Conservation (phyloP, 2,888 invertebrate species). For the Habroteleia sp. region DNA sequence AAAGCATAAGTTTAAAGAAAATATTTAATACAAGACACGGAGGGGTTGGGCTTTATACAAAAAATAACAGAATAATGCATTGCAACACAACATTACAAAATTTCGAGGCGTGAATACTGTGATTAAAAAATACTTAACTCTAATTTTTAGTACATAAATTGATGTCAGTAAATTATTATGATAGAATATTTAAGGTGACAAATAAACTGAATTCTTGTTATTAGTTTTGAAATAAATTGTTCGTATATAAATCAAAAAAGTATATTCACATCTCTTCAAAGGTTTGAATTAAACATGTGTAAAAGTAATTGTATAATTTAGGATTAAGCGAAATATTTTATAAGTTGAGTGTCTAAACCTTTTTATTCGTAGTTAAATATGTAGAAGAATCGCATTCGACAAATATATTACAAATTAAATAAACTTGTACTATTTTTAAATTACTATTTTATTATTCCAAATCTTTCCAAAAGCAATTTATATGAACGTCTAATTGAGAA, state of each 20-base stretch:
- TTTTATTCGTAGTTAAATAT: conserved; percentile 14
- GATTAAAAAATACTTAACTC: conserved; percentile 4
- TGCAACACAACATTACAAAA: no score
- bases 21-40: not conserved
- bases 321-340: conserved; percentile 22
- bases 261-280: conserved; percentile 7
- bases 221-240: conserved; percentile 1
- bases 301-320: conserved; percentile 15
- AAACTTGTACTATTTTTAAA: no score
- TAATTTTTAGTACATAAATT: not conserved
- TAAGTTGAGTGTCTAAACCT: conserved; percentile 23
- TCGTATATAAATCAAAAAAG: conserved; percentile 13
- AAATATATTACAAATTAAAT: conserved; percentile 22
- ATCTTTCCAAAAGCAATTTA: no score
- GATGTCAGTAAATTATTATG: not conserved
- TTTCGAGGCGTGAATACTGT: conserved; percentile 1
- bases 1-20: not conserved
- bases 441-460: no score
- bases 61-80: no score
- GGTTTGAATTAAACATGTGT: conserved; percentile 13
- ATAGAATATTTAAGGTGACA: no score
- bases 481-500: no score
- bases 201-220: no score
- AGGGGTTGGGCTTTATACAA: conserved; percentile 1
- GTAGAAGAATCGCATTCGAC: conserved; percentile 17